Conservation (phyloP, 2,797 vertebrate species). For the Vipera ursinii region DNA sequence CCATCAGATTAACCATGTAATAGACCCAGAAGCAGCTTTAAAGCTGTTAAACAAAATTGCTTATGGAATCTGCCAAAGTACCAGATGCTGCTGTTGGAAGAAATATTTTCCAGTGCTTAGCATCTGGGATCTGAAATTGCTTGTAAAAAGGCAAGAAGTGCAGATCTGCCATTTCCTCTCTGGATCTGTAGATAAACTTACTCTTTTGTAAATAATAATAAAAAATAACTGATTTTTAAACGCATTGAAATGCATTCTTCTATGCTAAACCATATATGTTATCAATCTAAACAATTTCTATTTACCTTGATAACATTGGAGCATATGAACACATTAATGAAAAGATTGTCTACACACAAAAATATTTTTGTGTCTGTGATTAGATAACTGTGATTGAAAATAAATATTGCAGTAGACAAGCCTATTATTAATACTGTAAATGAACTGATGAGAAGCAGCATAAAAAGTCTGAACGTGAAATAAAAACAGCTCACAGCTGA, state of each 20-base stretch:
- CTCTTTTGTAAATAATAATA: conserved; percentile 22
- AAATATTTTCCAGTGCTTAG: conserved; percentile 69
- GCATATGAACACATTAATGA: neutral
- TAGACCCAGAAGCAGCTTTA: conserved; percentile 69
- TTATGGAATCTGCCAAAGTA: conserved; percentile 66
- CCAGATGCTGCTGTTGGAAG: conserved; percentile 69
- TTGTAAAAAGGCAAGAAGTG: conserved; percentile 40
- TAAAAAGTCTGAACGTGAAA: neutral
- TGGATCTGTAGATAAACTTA: conserved; percentile 12
- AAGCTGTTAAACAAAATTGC: conserved; percentile 72
- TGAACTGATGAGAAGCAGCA: neutral
- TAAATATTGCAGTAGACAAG: neutral
- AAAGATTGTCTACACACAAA: neutral
- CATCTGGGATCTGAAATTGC: conserved; percentile 64
- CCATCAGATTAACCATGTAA: conserved; percentile 73
- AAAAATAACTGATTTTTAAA: neutral
- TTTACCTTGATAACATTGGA: neutral
- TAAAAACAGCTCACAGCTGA: neutral
- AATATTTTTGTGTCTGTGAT: neutral
- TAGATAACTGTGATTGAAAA: neutral
- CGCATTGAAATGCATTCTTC: neutral
- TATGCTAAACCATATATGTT: neutral
- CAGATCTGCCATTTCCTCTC: conserved; percentile 26
- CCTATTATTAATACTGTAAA: neutral
- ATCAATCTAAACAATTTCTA: neutral